phyloP scores from a whole-genome alignment of 2,888 invertebrate genomes.

The Schrankia costaestrigalis region DNA sequence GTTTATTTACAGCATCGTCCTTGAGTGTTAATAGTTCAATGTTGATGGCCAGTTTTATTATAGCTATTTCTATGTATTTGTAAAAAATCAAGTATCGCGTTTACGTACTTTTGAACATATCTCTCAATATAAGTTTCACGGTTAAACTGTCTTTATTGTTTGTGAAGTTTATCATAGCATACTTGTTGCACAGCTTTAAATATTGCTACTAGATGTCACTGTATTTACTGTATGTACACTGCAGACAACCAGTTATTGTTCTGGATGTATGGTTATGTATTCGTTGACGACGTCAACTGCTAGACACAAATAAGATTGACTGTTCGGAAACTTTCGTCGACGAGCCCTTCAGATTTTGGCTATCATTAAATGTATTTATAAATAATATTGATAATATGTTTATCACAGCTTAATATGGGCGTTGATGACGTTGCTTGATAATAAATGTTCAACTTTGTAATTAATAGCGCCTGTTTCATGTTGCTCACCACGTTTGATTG shows the following conservation, averaged over 20 bases:
- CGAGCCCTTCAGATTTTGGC: too few relatives aligned
- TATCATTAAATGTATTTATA: too few relatives aligned
- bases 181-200: conserved; percentile 6
- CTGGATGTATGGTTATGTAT: too few relatives aligned
- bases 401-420: too few relatives aligned
- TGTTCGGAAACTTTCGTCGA: too few relatives aligned
- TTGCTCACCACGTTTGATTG: conserved; percentile 4
- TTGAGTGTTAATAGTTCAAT: conserved; percentile 18
- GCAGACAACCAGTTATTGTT: too few relatives aligned
- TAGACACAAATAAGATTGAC: too few relatives aligned
- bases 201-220: too few relatives aligned
- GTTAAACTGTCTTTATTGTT: conserved; percentile 46
- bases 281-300: too few relatives aligned
- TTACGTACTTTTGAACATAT: conserved; percentile 51
- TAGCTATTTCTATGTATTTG: conserved; percentile 34
- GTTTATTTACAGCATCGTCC: conserved; percentile 19
- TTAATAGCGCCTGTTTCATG: not conserved
- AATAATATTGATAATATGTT: too few relatives aligned
- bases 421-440: too few relatives aligned
- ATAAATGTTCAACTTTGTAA: conserved; percentile 4
- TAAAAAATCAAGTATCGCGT: conserved; percentile 32
- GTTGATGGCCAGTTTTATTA: conserved; percentile 9
- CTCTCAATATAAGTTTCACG: conserved; percentile 68
- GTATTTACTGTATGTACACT: too few relatives aligned
- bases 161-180: conserved; percentile 30